Evolutionary conservation across 2,888 invertebrate species (phyloP).

Genomic region (Andrena fulva): DNA sequence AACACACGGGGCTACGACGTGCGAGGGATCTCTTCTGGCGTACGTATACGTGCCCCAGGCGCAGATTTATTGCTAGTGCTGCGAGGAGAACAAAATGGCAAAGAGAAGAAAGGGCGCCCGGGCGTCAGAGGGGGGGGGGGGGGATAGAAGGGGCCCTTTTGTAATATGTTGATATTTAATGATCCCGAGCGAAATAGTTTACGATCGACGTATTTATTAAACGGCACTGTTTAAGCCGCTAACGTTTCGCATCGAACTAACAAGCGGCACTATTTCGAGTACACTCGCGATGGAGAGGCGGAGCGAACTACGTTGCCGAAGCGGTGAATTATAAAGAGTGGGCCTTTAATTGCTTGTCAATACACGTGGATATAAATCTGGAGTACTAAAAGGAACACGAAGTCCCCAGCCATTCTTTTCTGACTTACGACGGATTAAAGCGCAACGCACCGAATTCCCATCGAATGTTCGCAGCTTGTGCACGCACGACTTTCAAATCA

Average conservation of each 20-base stretch:
- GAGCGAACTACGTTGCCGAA: conserved; percentile 32
- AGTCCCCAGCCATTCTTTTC: not conserved
- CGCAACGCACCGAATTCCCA: not conserved
- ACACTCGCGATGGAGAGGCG: conserved; percentile 58
- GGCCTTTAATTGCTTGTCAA: conserved; percentile 32
- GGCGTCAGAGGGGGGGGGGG: not conserved
- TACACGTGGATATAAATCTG: not conserved
- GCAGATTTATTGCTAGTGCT: conserved; percentile 77
- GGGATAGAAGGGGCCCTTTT: conserved; percentile 63
- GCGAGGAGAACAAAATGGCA: conserved; percentile 57
- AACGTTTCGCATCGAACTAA: conserved; percentile 72
- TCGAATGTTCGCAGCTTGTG: no score
- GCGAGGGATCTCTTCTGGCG: conserved; percentile 37
- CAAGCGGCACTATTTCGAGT: conserved; percentile 69
- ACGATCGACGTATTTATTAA: conserved; percentile 83
- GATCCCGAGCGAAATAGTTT: conserved; percentile 80
- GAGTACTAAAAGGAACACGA: not conserved
- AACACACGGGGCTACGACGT: conserved; percentile 58
- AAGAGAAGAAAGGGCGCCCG: conserved; percentile 50
- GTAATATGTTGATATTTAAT: conserved; percentile 81
- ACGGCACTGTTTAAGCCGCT: conserved; percentile 76
- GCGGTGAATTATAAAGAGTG: conserved; percentile 31
- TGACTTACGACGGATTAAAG: not conserved
- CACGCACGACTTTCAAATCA: not conserved
- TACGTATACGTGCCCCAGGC: conserved; percentile 42